Conservation (phyloP, 2,113 vertebrate species). For the Sterna hirundo region DNA sequence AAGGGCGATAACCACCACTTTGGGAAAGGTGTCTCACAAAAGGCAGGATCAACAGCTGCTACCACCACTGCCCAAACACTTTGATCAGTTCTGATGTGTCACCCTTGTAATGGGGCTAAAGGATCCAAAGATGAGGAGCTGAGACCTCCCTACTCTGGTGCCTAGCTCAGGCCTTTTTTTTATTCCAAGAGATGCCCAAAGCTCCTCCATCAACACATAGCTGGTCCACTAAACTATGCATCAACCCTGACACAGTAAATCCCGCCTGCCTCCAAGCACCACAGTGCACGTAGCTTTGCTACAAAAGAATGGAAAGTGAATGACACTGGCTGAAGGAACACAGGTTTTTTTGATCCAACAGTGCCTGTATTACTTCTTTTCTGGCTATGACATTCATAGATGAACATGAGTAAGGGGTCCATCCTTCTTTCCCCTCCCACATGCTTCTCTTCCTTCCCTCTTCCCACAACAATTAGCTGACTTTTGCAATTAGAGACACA, state of each 20-base stretch:
- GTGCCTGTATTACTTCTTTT: neutral
- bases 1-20: neutral
- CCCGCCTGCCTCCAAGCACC: neutral
- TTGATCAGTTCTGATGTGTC: accelerated
- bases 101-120: neutral
- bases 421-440: neutral
- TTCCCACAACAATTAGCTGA: neutral
- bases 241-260: neutral
- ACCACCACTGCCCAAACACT: neutral
- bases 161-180: neutral
- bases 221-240: neutral
- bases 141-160: neutral
- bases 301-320: neutral
- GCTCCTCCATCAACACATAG: neutral
- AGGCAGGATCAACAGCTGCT: neutral
- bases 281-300: neutral
- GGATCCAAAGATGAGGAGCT: neutral
- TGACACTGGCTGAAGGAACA: neutral
- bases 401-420: neutral
- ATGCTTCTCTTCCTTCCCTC: neutral
- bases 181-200: neutral
- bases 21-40: neutral
- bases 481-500: neutral
- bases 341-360: neutral
- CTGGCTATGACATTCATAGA: neutral